Base-by-base conservation (phyloP, 2,113 vertebrate genomes). In the Zosterops lateralis region DNA sequence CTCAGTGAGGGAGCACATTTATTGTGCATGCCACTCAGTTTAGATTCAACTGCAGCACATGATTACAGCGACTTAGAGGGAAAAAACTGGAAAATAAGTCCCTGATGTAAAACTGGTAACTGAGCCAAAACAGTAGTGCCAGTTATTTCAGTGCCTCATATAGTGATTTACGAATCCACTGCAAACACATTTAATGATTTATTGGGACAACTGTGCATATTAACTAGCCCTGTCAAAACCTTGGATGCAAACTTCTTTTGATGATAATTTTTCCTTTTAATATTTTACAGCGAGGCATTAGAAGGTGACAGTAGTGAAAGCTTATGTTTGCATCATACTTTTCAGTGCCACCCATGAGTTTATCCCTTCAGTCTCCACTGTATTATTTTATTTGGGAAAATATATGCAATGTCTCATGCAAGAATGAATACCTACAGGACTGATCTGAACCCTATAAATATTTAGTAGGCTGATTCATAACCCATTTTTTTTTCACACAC, bases 61-160 rank as follows among this genome's bases (percentile, higher is more conserved):
- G 97, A 98, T 97, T 97, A 93, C 78, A 93, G 62, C 17, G 47
- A 95, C 93, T 97, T 84, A 83, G 96, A 96, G 92, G 92, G 73
- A 96, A 95, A 95, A 97, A 92, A 90, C 86, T 97, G 95, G 95
- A 97, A 98, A 98, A 98, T 97, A 97, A 97, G 96, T 97, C 97
- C 97, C 97, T 97, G 95, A 96, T 97, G 97, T 96, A 97, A 96
- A 97, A 96, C 80, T 91, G 92, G 96, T 96, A 97, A 89, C 77
- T 51, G 80, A 92, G 97, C 98, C 98, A 98, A 97, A 98, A 98
- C 97, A 68, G 98, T 98, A 98, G 98, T 98, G 97, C 97, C 97
- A 97, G 96, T 97, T 98, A 97, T 97, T 97, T 96, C 97, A 98
- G 28, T 95, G 93, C 95, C 94, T 96, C 80, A 83, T 96, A 88